Base-by-base conservation (phyloP, 2,797 vertebrate species). In the Danio albolineatus region DNA sequence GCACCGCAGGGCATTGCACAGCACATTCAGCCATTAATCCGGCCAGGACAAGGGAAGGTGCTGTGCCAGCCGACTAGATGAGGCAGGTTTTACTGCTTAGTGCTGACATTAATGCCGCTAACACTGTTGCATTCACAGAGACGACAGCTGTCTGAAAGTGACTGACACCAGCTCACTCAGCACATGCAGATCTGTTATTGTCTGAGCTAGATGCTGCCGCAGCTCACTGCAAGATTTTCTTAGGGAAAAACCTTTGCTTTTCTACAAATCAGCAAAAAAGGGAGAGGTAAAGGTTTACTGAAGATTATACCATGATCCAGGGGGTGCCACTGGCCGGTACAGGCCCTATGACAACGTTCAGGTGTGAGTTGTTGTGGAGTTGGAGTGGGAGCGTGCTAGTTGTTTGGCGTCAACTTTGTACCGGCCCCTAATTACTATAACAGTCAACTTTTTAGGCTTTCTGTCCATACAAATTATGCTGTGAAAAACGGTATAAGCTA, bases 11-110 rank as follows among this genome's bases (percentile, higher is more conserved):
- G 90, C 87, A 90, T 79, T 87, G 90, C 79, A 84, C 39, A 14
- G 87, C 88, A 85, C 86, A 90, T 90, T 92, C 90, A 91, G 89
- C 89, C 89, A 90, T 90, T 93, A 93, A 92, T 93, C 93, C 91
- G 89, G 74, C 79, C 82, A 53, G 88, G 88, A 91, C 91, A 89
- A 90, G 88, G 89, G 77, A 87, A 81, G 78, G 81, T 88, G 86
- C 43, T 83, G 83, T 65, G 86, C 88, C 89, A 89, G 90, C 90
- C 89, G 89, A 88, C 87, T 76, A 88, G 77, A 87, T 85, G 86
- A 91, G 85, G 86, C 84, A 87, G 86, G 88, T 89, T 88, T 90
- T 88, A 89, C 88, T 85, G 85, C 83, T 85, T 87, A 87, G 89
- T 91, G 90, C 92, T 92, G 90, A 91, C 88, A 88, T 85, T 88